phyloP scores from a whole-genome alignment of 2,888 invertebrate species.

The Koerneria pararmatus region DNA sequence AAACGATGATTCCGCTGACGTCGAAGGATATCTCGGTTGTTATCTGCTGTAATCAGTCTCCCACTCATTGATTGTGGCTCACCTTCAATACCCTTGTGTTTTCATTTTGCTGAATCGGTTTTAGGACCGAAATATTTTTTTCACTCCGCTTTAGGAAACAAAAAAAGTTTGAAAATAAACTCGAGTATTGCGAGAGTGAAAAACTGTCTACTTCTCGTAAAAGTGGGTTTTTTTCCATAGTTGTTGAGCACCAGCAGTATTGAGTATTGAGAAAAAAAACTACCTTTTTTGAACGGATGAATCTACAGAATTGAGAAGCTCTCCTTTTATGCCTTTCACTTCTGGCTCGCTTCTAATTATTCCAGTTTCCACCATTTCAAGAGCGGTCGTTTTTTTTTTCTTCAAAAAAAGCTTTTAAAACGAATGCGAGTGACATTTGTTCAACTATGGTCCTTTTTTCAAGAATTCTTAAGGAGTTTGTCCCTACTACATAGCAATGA shows the following conservation, averaged over 20 bases:
- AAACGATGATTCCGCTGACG: conserved; percentile 84
- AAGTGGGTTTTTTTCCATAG: too few relatives aligned
- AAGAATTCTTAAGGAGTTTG: neutral
- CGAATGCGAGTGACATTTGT: too few relatives aligned
- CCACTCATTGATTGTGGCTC: neutral
- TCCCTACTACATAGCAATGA: neutral
- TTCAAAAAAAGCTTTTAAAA: neutral
- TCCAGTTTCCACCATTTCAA: neutral
- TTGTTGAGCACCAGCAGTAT: too few relatives aligned
- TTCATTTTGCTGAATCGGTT: neutral
- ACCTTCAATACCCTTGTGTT: neutral
- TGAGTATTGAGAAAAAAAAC: too few relatives aligned
- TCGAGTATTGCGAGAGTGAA: too few relatives aligned
- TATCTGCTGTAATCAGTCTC: neutral
- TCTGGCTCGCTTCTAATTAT: too few relatives aligned
- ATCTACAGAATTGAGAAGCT: neutral
- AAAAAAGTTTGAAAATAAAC: too few relatives aligned
- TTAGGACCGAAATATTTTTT: neutral
- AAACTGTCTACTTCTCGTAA: too few relatives aligned
- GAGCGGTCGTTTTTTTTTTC: too few relatives aligned
- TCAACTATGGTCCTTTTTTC: neutral
- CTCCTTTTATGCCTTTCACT: neutral
- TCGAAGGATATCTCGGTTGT: conserved; percentile 83
- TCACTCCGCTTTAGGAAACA: too few relatives aligned
- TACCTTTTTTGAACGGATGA: neutral